A percentile compares a stretch with the other conserved stretches of the same genome.
Evolutionary conservation across 2,797 vertebrate genomes (phyloP).

Genomic region (Coreius guichenoti): DNA sequence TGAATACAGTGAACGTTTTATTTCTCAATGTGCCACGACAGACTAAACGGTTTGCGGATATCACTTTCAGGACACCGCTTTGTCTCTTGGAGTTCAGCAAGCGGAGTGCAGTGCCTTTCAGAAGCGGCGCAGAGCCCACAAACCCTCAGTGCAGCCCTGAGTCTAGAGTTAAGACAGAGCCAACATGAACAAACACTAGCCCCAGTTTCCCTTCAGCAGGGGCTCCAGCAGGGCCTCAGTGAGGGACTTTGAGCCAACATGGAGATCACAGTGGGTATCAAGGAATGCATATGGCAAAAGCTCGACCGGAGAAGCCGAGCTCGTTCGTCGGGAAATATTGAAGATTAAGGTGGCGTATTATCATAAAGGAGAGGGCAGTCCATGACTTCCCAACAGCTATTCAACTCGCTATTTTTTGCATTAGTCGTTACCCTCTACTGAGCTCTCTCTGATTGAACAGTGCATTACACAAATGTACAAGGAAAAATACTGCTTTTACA

Average conservation of each 20-base stretch:
- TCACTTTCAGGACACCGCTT: conserved; percentile 53
- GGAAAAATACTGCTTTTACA: conserved; percentile 95
- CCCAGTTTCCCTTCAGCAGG: conserved; percentile 73
- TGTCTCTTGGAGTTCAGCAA: conserved; percentile 78
- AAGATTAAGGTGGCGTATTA: conserved; percentile 65
- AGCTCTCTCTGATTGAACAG: conserved; percentile 84
- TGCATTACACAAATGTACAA: conserved; percentile 97
- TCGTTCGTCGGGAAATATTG: conserved; percentile 63
- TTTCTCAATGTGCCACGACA: conserved; percentile 82
- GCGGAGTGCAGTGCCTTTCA: conserved; percentile 77
- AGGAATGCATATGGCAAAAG: conserved; percentile 89
- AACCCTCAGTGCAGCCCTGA: conserved; percentile 63
- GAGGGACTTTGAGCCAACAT: conserved; percentile 72
- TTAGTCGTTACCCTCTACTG: conserved; percentile 84
- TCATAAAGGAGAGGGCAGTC: conserved; percentile 69
- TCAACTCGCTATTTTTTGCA: conserved; percentile 70
- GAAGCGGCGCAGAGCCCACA: conserved; percentile 60
- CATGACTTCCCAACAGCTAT: conserved; percentile 58
- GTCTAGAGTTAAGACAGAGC: conserved; percentile 56
- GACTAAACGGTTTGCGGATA: conserved; percentile 37
- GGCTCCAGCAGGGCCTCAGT: conserved; percentile 75
- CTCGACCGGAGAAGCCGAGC: conserved; percentile 69
- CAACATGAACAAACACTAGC: conserved; percentile 63
- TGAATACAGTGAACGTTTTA: conserved; percentile 88
- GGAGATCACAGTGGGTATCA: conserved; percentile 91